phyloP scores from a whole-genome alignment of 2,113 vertebrate genomes.

The Nesospiza acunhae region DNA sequence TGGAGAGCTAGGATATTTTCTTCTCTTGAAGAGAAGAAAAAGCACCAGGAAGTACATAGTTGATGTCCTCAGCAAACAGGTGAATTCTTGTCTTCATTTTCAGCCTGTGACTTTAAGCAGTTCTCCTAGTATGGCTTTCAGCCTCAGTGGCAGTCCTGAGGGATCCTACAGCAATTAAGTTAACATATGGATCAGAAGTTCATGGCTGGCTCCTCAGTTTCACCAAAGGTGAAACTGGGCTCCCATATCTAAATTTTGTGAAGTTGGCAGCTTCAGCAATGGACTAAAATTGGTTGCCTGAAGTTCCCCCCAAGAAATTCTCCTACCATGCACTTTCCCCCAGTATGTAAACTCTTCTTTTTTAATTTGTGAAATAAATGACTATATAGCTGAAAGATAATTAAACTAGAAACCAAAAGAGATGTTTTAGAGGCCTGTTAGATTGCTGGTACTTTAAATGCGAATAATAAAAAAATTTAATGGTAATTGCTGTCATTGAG shows the following conservation, averaged over 20 bases:
- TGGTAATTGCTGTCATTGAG: constrained; percentile 18
- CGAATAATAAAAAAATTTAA: constrained; percentile 25
- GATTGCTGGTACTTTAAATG: constrained; percentile 9
- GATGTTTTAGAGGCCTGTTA: background rate
- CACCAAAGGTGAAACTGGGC: background rate
- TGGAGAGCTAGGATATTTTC: background rate
- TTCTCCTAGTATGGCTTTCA: background rate
- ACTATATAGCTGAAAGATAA: constrained; percentile 18
- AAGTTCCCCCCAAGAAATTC: background rate
- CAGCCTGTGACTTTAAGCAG: background rate
- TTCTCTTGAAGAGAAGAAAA: background rate
- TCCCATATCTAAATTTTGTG: background rate
- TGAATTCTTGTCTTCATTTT: background rate
- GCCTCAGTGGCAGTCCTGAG: accelerated
- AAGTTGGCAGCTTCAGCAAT: background rate
- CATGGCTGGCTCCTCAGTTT: background rate
- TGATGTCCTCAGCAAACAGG: background rate
- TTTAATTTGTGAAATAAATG: constrained; percentile 24
- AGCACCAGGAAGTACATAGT: background rate
- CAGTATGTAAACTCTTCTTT: background rate
- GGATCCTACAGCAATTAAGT: background rate
- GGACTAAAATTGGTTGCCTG: background rate
- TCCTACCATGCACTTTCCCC: background rate
- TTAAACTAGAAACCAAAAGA: constrained; percentile 15
- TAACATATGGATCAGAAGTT: background rate